Evolutionary conservation across 2,113 vertebrate genomes (phyloP), one percentile per base, ranked within the genome.

Genomic region (Eclectus roratus): DNA sequence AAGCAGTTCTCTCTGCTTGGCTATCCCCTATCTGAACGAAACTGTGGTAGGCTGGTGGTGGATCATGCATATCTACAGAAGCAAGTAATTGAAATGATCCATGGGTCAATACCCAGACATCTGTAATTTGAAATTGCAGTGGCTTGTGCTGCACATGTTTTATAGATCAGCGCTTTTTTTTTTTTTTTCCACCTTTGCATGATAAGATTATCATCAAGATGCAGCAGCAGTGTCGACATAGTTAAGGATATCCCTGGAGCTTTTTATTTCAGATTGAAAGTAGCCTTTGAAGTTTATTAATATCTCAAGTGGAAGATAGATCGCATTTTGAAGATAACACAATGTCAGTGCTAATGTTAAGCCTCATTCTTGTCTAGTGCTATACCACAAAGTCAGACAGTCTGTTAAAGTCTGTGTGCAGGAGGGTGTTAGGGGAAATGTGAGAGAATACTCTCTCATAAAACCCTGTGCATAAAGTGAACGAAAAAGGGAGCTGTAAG

Each of bases 161-260:
- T 93, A 96, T 76, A 95, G 93, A 94, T 87, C 77, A 79, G n/a
- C 12, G 37, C 37, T 37, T 37, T 35, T 21, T 73, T 88, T 58
- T 50, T 83, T 52, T 84, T 82, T 83, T 65, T 27, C 43, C 49
- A 94, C 80, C 83, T 84, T 95, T 91, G 56, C 78, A 50, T 87
- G 90, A 93, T 95, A 97, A 96, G 94, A 96, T 96, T 92, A 94
- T 94, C 73, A 93, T 85, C 88, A 93, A 87, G 92, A 96, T 93
- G 91, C 94, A 94, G 91, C 77, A 93, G 93, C 44, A 46, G 44
- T 43, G 80, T 86, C 0, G 0, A 86, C 83, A 89, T 27, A 95
- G 85, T 87, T 94, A 95, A 96, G 77, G 77, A 96, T 93, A 92
- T 77, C 93, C 88, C 85, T 11, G 13, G 70, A 95, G 85, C 56